Base-by-base conservation (phyloP, 2,888 invertebrate species). In the Branchipolynoe longqiensis region DNA sequence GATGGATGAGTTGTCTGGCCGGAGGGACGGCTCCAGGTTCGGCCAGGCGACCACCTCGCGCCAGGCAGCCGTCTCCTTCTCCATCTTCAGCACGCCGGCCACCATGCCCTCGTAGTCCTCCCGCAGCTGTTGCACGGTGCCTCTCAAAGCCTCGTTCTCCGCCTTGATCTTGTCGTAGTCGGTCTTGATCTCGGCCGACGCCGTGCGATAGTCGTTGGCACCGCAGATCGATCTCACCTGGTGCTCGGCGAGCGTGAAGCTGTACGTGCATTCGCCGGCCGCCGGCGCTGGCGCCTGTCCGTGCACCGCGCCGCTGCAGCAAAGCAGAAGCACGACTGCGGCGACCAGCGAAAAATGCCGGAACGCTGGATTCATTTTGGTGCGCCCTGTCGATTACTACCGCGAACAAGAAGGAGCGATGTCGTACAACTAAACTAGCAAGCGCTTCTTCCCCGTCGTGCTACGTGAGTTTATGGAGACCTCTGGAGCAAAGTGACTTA, bases 31-130 rank as follows among this genome's bases (percentile, higher is more conserved):
- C 54, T 86, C 86, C 38, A 84, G 41, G n/a, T 64, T 31, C 12
- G 86, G 86, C 86, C 86, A 86, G 6, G 85, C 85, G n/a, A 86
- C 81, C 18, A 86, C 82, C 41, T 85, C 69, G 41, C 85, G 33
- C 86, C 86, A 86, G 41, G 38, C 36, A 36, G 86, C 82, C 64
- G 86, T 86, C 82, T 86, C 86, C n/a, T 31, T 12, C 74, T 86
- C 83, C 22, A 86, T 54, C 48, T 41, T 74, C 59, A 82, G 31
- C 73, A 86, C 86, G 25, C 64, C 82, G n/a, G 82, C 86, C 82
- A 86, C 86, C 86, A 86, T 86, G 36, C 59, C 56, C 6, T 73
- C 74, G 58, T 86, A 86, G 25, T 86, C 86, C 25, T 40, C 62
- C 31, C 81, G 69, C 69, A 85, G 58, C 25, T 54, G 12, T 8